Evolutionary conservation across 92 coral and sea anemone species (phyloP).

Genomic region (Muricea muricata): DNA sequence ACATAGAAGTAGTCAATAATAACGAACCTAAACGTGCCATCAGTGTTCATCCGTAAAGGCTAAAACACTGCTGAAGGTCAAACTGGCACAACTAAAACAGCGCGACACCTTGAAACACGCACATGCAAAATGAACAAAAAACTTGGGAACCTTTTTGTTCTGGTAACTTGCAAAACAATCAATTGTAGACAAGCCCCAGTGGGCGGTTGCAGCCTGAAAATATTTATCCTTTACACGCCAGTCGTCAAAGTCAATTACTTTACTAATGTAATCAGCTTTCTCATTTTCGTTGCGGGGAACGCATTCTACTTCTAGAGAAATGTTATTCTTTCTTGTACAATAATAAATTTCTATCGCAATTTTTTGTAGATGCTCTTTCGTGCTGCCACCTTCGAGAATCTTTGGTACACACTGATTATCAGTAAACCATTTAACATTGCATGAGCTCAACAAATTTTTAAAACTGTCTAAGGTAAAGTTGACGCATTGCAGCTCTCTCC

Average conservation of each 20-base stretch:
- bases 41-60: constrained; percentile 22
- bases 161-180: constrained; percentile 61
- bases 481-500: no score
- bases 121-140: constrained; percentile 35
- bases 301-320: constrained; percentile 54
- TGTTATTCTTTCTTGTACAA: constrained; percentile 36
- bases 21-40: constrained; percentile 45
- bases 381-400: constrained; percentile 67
- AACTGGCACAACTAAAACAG: background rate
- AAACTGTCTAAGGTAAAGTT: no score
- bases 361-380: constrained; percentile 52
- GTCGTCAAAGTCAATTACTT: constrained; percentile 61
- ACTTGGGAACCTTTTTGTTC: constrained; percentile 44
- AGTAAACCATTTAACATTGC: constrained; percentile 67
- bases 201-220: constrained; percentile 28
- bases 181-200: constrained; percentile 53
- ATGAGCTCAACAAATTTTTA: no score
- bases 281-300: constrained; percentile 56
- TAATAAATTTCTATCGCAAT: constrained; percentile 57
- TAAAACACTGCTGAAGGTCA: constrained; percentile 31
- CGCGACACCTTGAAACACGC: constrained; percentile 31
- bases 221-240: constrained; percentile 61
- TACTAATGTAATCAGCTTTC: constrained; percentile 61
- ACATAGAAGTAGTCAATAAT: constrained; percentile 52
- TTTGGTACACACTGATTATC: constrained; percentile 66